These are phyloP conservation scores for Nomada goodeniana DNA, from an alignment of 2,888 invertebrate species.

Conservation along the genomic window DNA sequence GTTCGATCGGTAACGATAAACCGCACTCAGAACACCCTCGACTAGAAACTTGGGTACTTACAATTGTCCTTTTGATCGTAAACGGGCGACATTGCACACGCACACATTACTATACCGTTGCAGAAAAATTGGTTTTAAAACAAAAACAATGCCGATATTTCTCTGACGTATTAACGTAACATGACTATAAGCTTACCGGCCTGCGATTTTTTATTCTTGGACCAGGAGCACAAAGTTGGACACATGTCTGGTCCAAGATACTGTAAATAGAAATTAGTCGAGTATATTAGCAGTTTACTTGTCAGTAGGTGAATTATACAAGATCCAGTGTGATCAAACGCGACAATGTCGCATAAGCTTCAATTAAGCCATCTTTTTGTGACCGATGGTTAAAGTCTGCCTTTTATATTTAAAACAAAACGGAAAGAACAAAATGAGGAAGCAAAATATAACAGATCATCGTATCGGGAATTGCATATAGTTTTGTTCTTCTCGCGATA, in stretches of 20 bases:
- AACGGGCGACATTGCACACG: background rate
- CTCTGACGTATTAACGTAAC: slow-evolving; percentile 23
- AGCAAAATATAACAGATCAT: slow-evolving; percentile 24
- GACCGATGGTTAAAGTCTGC: slow-evolving; percentile 33
- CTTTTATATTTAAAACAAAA: slow-evolving; percentile 20
- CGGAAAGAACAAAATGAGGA: slow-evolving; percentile 1
- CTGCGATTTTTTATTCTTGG: slow-evolving; percentile 52
- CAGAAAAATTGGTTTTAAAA: slow-evolving; percentile 6
- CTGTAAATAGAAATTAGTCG: slow-evolving; percentile 64
- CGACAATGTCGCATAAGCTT: slow-evolving; percentile 47
- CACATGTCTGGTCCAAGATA: slow-evolving; percentile 39
- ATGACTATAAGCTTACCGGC: slow-evolving; percentile 49
- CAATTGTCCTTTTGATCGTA: slow-evolving; percentile 9
- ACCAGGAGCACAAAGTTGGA: slow-evolving; percentile 16
- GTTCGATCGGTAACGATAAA: slow-evolving; percentile 12
- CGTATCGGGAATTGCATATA: slow-evolving; percentile 1
- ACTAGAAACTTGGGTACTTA: slow-evolving; percentile 16
- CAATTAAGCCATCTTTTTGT: slow-evolving; percentile 37
- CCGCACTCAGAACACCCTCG: slow-evolving; percentile 8
- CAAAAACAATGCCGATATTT: slow-evolving; percentile 24
- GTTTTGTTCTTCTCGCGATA: slow-evolving; percentile 18
- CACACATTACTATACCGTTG: too few species aligned
- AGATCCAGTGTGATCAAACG: slow-evolving; percentile 43
- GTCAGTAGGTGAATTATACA: slow-evolving; percentile 38
- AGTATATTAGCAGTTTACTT: slow-evolving; percentile 56